Evolutionary conservation across 2,888 invertebrate species (phyloP).

Genomic region (Spodoptera exigua): DNA sequence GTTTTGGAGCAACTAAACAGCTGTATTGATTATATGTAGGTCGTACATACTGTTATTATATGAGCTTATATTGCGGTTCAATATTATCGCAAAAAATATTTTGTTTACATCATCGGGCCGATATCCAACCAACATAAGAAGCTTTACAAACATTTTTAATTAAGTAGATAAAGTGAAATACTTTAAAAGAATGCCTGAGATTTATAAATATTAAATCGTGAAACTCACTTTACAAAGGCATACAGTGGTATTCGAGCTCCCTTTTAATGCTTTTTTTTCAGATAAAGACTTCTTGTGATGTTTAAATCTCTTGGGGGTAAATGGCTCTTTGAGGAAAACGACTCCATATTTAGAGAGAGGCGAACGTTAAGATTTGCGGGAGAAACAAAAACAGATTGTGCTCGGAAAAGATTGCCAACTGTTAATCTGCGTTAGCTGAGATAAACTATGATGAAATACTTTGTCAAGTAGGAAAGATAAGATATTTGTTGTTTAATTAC

Average conservation of each 20-base stretch:
- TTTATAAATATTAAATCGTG: slow-evolving; percentile 20
- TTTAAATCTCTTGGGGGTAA: slow-evolving; percentile 70
- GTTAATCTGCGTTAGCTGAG: slow-evolving; percentile 24
- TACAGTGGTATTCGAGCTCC: slow-evolving; percentile 47
- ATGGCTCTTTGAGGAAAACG: slow-evolving; percentile 75
- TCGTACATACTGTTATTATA: slow-evolving; percentile 3
- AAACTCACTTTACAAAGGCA: slow-evolving; percentile 29
- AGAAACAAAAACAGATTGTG: slow-evolving; percentile 32
- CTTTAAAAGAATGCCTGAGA: slow-evolving; percentile 17
- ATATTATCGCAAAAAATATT: slow-evolving; percentile 1
- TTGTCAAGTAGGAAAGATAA: neutral
- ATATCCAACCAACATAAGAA: neutral
- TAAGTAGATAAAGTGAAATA: slow-evolving; percentile 8
- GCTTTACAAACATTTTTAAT: neutral
- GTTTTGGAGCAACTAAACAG: slow-evolving; percentile 7
- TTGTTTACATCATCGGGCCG: neutral
- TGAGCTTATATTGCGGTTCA: neutral
- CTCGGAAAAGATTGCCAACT: slow-evolving; percentile 31
- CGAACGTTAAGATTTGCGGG: slow-evolving; percentile 28
- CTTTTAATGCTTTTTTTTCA: slow-evolving; percentile 60
- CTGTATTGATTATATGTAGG: slow-evolving; percentile 3
- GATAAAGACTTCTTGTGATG: slow-evolving; percentile 65
- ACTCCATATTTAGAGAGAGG: slow-evolving; percentile 68
- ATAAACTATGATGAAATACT: slow-evolving; percentile 11
- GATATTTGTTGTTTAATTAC: no score